Base-by-base conservation (phyloP, 2,113 vertebrate species). In the Rousettus leschenaultii region DNA sequence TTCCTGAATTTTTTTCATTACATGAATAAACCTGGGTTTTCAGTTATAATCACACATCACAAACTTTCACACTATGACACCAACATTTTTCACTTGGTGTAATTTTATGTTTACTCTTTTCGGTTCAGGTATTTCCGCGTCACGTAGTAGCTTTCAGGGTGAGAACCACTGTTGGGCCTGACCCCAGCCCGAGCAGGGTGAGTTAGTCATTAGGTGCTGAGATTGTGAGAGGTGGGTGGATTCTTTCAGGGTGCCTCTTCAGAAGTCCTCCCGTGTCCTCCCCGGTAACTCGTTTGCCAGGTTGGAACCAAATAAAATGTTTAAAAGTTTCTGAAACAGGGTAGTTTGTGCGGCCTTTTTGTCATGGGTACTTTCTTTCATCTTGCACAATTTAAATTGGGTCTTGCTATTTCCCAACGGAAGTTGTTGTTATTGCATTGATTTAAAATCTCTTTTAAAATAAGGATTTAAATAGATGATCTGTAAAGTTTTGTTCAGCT, bases 1-100 rank as follows among this genome's bases (percentile, higher is more conserved):
- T 91, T 65, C 5, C 24, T 96, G 80, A 88, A 15, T 0, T 97
- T 97, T 96, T 95, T 96, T 95, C 30, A 87, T 82, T 0, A 16
- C 85, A 2, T 77, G 33, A 57, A 51, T 96, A 63, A 97, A 95
- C 61, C 63, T 65, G 55, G 48, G 3, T 84, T 96, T 94, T 93
- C 96, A 18, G 71, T 94, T 74, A 61, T 59, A 33, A 59, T 40
- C 11, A 15, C 18, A 1, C 28, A 75, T 38, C 35, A 55, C 33
- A 68, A 65, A 48, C 15, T 18, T 70, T 51, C 26, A 35, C 24
- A n/a, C 5, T 86, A 35, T 33, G 45, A 70, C 22, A 45, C 11
- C 5, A 68, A 71, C 24, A 28, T 65, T 82, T 78, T 92, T 95
- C 40, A 10, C 83, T 88, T 94, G 68, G 43, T 66, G 16, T 78